Evolutionary conservation across 1,140 invertebrate species (phyloP).

Genomic region (Camponotus vicinus): DNA sequence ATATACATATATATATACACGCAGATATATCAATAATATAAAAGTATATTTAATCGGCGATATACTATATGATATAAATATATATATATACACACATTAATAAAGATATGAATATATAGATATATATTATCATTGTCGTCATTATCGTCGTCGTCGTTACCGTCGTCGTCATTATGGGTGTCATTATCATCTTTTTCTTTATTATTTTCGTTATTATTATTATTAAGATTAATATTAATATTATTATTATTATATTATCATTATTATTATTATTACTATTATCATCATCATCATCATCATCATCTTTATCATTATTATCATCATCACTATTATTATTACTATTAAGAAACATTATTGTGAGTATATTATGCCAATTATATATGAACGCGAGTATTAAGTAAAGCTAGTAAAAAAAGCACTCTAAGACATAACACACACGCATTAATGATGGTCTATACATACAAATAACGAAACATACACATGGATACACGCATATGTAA

Average conservation of each 20-base stretch:
- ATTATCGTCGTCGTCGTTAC: slow-evolving; percentile 55
- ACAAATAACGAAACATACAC: slow-evolving; percentile 56
- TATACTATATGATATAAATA: slow-evolving; percentile 70
- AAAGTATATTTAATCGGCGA: slow-evolving; percentile 81
- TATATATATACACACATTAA: slow-evolving; percentile 60
- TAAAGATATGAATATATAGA: slow-evolving; percentile 56
- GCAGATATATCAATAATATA: slow-evolving; percentile 79
- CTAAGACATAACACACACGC: slow-evolving; percentile 50
- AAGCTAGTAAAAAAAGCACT: slow-evolving; percentile 57
- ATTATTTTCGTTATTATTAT: slow-evolving; percentile 63
- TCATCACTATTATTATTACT: slow-evolving; percentile 63
- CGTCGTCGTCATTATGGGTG: slow-evolving; percentile 56
- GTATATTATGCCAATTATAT: slow-evolving; percentile 59
- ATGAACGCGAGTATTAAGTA: slow-evolving; percentile 45
- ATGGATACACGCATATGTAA: slow-evolving; percentile 52
- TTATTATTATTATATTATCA: slow-evolving; percentile 62
- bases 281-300: slow-evolving; percentile 54
- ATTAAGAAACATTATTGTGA: slow-evolving; percentile 56
- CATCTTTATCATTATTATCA: slow-evolving; percentile 61
- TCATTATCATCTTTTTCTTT: slow-evolving; percentile 62
- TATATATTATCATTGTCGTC: slow-evolving; percentile 2
- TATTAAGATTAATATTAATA: slow-evolving; percentile 61
- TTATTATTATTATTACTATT: slow-evolving; percentile 56
- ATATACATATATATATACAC: slow-evolving; percentile 70
- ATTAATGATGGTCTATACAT: slow-evolving; percentile 48